These are phyloP conservation scores for Clavelina lepadiformis DNA, from an alignment of 23 tunicate species.

Conservation along the genomic window DNA sequence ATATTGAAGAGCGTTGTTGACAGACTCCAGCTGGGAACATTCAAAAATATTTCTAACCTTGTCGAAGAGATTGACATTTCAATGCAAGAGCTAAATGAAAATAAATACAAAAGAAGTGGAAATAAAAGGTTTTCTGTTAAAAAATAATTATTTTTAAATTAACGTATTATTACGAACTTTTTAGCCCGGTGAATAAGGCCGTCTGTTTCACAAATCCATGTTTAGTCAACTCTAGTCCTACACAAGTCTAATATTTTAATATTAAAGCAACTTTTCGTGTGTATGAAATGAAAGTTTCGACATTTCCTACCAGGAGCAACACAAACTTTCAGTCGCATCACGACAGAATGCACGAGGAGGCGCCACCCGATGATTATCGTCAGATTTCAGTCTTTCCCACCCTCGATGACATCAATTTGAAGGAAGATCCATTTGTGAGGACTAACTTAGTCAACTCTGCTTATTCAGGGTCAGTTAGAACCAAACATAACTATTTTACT, in stretches of 20 bases:
- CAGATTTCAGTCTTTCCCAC: conserved; percentile 71
- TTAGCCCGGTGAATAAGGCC: neutral
- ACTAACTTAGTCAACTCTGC: conserved; percentile 31
- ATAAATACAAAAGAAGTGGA: neutral
- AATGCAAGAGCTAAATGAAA: neutral
- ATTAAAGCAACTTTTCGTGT: no score
- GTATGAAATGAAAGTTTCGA: no score
- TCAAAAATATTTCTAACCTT: neutral
- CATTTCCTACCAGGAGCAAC: no score
- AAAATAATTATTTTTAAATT: neutral
- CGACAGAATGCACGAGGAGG: conserved; percentile 13
- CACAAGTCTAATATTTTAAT: no score
- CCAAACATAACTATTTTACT: no score
- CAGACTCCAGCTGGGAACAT: neutral
- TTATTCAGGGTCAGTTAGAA: conserved; percentile 9
- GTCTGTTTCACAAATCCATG: no score
- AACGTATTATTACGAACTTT: neutral
- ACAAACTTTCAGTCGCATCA: neutral
- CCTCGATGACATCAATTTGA: conserved; percentile 29
- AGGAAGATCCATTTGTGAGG: conserved; percentile 50
- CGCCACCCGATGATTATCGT: conserved; percentile 77
- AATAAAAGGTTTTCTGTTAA: no score
- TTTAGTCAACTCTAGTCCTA: no score
- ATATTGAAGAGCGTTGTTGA: no score
- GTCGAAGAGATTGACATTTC: neutral